Percentiles rank a stretch among this genome's conserved stretches.
These are phyloP conservation scores for Limnephilus lunatus DNA, from an alignment of 2,888 invertebrate species.

Conservation along the genomic window DNA sequence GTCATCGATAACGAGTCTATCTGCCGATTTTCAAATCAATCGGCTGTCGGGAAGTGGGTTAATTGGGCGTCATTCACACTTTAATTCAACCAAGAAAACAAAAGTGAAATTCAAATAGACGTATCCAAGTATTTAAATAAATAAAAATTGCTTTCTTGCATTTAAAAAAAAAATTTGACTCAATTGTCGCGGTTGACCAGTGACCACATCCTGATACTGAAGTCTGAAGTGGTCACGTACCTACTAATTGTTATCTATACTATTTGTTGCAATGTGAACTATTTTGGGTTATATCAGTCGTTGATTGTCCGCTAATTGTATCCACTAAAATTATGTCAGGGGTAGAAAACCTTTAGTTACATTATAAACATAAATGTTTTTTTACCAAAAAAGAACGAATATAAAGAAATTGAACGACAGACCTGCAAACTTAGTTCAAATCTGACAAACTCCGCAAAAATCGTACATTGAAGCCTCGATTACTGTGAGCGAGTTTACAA, in stretches of 20 bases:
- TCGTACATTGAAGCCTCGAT: no score
- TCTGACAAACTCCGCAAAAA: not conserved
- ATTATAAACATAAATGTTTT: not conserved
- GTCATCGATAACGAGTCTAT: no score
- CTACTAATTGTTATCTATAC: not conserved
- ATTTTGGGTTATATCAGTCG: not conserved
- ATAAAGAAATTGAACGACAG: not conserved
- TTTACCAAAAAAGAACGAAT: not conserved
- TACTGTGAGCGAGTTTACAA: no score
- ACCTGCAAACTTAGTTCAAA: not conserved
- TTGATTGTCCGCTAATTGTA: not conserved
- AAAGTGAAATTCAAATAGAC: not conserved
- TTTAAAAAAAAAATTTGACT: not conserved
- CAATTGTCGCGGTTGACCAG: not conserved
- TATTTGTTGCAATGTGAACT: not conserved
- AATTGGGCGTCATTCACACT: no score
- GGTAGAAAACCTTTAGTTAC: not conserved
- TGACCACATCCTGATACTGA: not conserved
- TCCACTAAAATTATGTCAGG: not conserved
- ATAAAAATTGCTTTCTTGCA: not conserved
- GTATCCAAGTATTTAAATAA: not conserved
- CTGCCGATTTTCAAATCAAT: no score
- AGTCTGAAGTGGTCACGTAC: not conserved
- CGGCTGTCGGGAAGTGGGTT: no score
- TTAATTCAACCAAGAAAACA: no score